phyloP scores from a whole-genome alignment of 2,797 vertebrate genomes.

The Microctenopoma stevenorrisi region DNA sequence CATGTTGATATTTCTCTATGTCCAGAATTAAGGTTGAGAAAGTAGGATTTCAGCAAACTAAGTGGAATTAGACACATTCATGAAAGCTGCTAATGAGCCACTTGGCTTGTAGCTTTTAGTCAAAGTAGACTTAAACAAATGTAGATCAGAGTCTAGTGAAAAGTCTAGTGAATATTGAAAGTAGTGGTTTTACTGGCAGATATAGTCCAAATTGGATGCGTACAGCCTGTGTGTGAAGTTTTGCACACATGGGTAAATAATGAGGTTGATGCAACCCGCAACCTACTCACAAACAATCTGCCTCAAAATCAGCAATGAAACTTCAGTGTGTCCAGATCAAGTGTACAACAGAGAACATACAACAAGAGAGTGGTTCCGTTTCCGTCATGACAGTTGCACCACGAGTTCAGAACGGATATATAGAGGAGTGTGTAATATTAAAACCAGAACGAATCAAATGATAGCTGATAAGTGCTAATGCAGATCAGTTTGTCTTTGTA shows the following conservation, averaged over 20 bases:
- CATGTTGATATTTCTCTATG: constrained; percentile 3
- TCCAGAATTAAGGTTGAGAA: constrained; percentile 25
- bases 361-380: background rate
- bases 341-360: background rate
- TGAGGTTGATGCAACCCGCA: background rate
- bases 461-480: constrained; percentile 13
- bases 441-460: background rate
- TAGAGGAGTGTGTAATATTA: background rate
- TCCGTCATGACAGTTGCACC: background rate
- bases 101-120: constrained; percentile 68
- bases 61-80: constrained; percentile 46
- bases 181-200: background rate
- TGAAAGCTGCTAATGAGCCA: constrained; percentile 63
- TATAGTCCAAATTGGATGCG: background rate
- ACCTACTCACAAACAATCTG: background rate
- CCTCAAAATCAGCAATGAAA: constrained; percentile 1
- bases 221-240: background rate
- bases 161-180: constrained; percentile 61
- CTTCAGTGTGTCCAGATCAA: background rate
- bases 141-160: constrained; percentile 61
- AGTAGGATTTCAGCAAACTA: constrained; percentile 24
- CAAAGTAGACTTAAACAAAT: constrained; percentile 70
- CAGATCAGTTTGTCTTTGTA: constrained; percentile 26
- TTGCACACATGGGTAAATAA: background rate
- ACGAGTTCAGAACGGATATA: background rate